phyloP scores from a whole-genome alignment of 2,797 vertebrate genomes.

The Hylomyscus alleni region DNA sequence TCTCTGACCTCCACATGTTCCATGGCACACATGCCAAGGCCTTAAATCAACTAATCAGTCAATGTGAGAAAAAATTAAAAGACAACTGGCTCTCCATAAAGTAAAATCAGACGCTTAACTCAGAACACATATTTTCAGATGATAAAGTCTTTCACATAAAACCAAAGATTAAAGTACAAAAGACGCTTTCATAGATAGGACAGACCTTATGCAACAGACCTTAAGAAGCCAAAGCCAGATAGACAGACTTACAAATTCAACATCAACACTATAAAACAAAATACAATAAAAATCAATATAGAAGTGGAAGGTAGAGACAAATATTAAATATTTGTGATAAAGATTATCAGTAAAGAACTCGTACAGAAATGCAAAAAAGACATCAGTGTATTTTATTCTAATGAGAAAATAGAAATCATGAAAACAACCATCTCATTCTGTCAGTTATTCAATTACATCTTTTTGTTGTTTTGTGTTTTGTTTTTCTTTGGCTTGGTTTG shows the following conservation, averaged over 20 bases:
- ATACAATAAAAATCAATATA: not conserved
- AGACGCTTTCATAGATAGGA: not conserved
- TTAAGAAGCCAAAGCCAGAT: not conserved
- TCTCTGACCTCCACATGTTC: not conserved
- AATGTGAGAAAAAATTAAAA: not conserved
- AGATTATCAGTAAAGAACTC: not conserved
- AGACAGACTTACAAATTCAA: not conserved
- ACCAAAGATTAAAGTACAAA: not conserved
- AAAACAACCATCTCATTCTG: not conserved
- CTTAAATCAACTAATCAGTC: not conserved
- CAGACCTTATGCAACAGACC: not conserved
- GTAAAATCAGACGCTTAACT: constrained; percentile 5
- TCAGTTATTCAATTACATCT: not conserved
- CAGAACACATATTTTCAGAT: not conserved
- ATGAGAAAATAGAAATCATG: not conserved
- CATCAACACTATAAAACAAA: not conserved
- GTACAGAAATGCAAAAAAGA: not conserved
- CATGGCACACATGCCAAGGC: not conserved
- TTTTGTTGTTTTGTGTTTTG: not conserved
- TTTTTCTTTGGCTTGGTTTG: not conserved
- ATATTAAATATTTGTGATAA: not conserved
- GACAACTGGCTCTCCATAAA: not conserved
- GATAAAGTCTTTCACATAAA: not conserved
- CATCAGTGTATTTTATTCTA: not conserved
- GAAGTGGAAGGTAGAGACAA: not conserved